Conservation (phyloP, 2,113 vertebrate species). For the Trogon melanurus region DNA sequence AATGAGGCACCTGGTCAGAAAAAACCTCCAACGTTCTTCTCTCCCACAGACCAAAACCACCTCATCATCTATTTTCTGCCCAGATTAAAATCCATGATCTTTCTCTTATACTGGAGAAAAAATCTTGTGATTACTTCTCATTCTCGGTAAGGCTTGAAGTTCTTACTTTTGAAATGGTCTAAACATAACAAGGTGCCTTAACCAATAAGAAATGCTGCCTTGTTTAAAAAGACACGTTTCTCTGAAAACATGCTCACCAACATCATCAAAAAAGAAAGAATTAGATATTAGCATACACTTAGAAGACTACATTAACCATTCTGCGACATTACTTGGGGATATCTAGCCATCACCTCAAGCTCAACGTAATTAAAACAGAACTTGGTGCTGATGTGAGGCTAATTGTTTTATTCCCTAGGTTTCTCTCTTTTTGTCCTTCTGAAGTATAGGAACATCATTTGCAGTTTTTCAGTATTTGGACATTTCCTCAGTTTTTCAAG, state of each 20-base stretch:
- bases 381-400: not conserved
- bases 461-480: not conserved
- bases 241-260: not conserved
- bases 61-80: not conserved
- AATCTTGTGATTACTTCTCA: not conserved
- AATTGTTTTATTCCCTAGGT: constrained; percentile 41
- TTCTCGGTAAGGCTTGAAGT: not conserved
- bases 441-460: not conserved
- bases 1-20: not conserved
- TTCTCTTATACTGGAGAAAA: not conserved
- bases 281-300: not conserved
- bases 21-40: not conserved
- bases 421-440: constrained; percentile 3
- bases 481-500: not conserved
- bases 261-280: not conserved
- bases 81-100: not conserved
- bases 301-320: constrained; percentile 1
- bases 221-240: not conserved
- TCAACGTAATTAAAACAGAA: constrained; percentile 19
- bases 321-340: constrained; percentile 8
- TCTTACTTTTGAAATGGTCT: not conserved
- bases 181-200: not conserved
- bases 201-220: not conserved
- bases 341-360: not conserved
- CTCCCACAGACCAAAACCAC: not conserved